These are phyloP conservation scores for Mallateleia sp. DNA, from an alignment of 2,888 invertebrate species.

Conservation along the genomic window DNA sequence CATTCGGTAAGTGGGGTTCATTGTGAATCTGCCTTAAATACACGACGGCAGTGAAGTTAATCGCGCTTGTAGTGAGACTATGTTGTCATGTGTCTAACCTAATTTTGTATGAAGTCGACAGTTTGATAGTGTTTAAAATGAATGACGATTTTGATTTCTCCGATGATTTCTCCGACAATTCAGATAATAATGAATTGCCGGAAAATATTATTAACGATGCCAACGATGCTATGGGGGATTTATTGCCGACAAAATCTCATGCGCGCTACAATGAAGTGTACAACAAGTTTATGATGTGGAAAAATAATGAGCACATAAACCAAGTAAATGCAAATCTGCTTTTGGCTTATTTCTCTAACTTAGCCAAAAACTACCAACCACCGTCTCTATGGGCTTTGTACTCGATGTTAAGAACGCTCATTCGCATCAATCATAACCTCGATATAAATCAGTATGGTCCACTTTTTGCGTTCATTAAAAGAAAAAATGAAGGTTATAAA, in stretches of 20 bases:
- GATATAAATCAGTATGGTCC: not conserved
- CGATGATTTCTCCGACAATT: not conserved
- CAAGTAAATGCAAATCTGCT: not conserved
- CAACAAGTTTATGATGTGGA: constrained; percentile 10
- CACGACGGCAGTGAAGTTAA: no score
- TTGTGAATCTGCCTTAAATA: no score
- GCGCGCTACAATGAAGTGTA: constrained; percentile 1
- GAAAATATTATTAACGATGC: not conserved
- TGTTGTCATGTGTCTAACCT: no score
- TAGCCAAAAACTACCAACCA: constrained; percentile 19
- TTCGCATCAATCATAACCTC: not conserved
- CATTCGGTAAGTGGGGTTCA: no score
- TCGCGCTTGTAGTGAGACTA: no score
- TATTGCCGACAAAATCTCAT: constrained; percentile 19
- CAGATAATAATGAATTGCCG: not conserved
- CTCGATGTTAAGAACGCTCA: constrained; percentile 19
- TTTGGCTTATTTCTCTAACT: constrained; percentile 14
- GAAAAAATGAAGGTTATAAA: constrained; percentile 41
- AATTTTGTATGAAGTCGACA: no score
- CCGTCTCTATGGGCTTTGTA: not conserved
- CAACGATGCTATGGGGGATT: not conserved
- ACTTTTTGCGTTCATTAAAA: constrained; percentile 9
- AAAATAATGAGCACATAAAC: not conserved
- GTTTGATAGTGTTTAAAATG: no score
- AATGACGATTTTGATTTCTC: not conserved